Evolutionary conservation across 1,140 invertebrate species (phyloP).

Genomic region (Meloidogyne floridensis): DNA sequence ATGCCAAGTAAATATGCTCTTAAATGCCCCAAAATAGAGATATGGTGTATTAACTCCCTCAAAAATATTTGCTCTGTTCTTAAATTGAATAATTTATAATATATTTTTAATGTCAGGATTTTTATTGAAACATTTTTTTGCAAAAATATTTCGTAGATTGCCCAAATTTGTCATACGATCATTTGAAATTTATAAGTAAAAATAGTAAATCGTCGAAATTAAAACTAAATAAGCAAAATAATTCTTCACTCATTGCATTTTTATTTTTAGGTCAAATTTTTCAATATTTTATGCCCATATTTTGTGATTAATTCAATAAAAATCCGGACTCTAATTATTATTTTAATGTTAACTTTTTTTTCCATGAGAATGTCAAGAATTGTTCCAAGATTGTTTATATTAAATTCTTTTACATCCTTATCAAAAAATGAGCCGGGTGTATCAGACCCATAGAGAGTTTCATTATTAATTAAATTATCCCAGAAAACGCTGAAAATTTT

Average conservation of each 20-base stretch:
- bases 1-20: constrained; percentile 98
- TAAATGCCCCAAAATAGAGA: constrained; percentile 99
- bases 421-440: constrained; percentile 92
- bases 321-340: too few species aligned
- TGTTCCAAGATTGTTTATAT: constrained; percentile 88
- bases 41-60: too few species aligned
- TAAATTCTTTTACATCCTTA: constrained; percentile 84
- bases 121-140: too few species aligned
- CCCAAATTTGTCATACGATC: too few species aligned
- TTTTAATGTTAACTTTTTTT: constrained; percentile 81
- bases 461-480: constrained; percentile 81
- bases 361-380: constrained; percentile 82
- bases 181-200: constrained; percentile 98
- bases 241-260: too few species aligned
- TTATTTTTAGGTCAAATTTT: too few species aligned
- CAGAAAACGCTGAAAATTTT: constrained; percentile 53
- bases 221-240: constrained; percentile 68
- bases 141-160: too few species aligned
- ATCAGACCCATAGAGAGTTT: constrained; percentile 92
- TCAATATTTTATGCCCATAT: too few species aligned
- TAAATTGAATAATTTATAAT: too few species aligned
- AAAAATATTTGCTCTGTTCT: too few species aligned
- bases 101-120: too few species aligned
- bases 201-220: constrained; percentile 96
- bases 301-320: too few species aligned